Evolutionary conservation across 1,140 invertebrate genomes (phyloP), one percentile per base, ranked within the genome.

Genomic region (Drosophila lini): DNA sequence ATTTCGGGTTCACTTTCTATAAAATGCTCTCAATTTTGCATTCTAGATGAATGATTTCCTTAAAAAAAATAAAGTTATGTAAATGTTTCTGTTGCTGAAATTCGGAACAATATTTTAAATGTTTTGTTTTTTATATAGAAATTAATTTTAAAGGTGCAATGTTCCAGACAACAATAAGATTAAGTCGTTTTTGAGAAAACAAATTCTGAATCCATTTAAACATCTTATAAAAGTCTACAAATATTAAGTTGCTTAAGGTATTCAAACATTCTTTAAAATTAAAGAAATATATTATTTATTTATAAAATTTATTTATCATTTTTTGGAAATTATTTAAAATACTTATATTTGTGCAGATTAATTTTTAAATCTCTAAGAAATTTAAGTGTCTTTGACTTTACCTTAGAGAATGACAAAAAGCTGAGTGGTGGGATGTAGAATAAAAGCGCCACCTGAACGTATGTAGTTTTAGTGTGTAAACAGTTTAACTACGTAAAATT

Each of bases 1-100:
- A 36, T 15, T 42, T 42, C 22, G 50, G 13, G 22, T 53, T 36
- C 32, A 36, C 50, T 53, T 53, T 53, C 32, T 22, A 15, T 13
- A 53, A 7, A 34, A 19, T 36, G 16, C 11, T 52, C 10, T 19
- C 1, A 19, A 53, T 13, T 52, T 3, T 1, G 10, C 3, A 22
- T 13, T 13, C n/a, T 5, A 4, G 7, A 19, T 4, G 11, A 19
- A 16, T 34, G 16, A 13, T 34, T 13, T 34, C 11, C 13, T 34
- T 5, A 4, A 13, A 22, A 9, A 5, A 3, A 22, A 22, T 22
- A 7, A 15, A 52, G 31, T 34, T 34, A 34, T 19, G 10, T 7
- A 32, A 32, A 16, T 11, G 10, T 16, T 50, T 16, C 11, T 34
- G 9, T 3, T 19, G 3, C 3, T 47, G 5, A 25, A 15, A 15